Base-by-base conservation (phyloP, 2,888 invertebrate species). In the Drosophila melanosoma region DNA sequence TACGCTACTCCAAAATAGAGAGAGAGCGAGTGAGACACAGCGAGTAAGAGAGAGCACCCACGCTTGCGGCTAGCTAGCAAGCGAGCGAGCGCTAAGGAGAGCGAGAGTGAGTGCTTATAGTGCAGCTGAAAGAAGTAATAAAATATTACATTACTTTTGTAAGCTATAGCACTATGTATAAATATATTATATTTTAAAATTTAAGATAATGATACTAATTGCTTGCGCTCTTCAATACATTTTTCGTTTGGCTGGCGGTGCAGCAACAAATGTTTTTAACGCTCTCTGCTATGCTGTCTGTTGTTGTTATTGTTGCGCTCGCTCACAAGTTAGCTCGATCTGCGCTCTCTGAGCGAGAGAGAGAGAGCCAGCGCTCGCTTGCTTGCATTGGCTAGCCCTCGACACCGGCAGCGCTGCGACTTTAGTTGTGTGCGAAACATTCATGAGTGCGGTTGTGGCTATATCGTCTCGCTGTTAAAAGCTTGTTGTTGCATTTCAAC, bases 351-450 rank as follows among this genome's bases (percentile, higher is more conserved):
- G 40, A 35, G 36, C 17, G 12, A 33, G 32, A 49, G 10, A 52
- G 51, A 52, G 51, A 26, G 42, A 58, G 49, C 48, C 61, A n/a
- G 42, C 15, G 48, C 60, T 62, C 32, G 35, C 48, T 49, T 38
- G 52, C 58, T 23, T 10, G 15, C 15, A 15, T 52, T 62, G 71
- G 68, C 62, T 87, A 87, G 84, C 87, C 85, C 87, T 89, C 83
- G 83, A 51, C 52, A 72, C 58, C 65, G 49, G 32, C 65, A 69
- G 72, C 53, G 35, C 58, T 49, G 71, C 40, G 53, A 56, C 51
- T 79, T 72, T 59, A 83, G 69, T 82, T 61, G 32, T 62, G 42
- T 57, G 58, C 61, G 64, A 69, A 73, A 60, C 79, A 71, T 80
- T 56, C 78, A 62, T 67, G 77, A 82, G 87, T 74, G 71, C 69